Percentiles rank a stretch among this genome's conserved stretches.
These are phyloP conservation scores for Uropsilus gracilis DNA, from an alignment of 2,113 vertebrate species.

Conservation along the genomic window DNA sequence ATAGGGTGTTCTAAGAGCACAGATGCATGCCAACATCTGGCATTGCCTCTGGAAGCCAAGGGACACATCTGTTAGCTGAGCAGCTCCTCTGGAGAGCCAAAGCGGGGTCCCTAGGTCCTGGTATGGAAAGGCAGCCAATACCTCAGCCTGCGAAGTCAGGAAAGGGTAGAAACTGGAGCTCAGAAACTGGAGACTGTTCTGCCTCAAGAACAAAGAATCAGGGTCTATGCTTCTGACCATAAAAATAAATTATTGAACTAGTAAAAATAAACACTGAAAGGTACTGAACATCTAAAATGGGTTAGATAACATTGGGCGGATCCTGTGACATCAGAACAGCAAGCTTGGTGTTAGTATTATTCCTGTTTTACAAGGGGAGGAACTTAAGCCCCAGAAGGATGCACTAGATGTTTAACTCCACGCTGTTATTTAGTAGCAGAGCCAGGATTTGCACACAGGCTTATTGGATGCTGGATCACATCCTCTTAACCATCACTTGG, in stretches of 20 bases:
- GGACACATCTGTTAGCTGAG: conserved; percentile 27
- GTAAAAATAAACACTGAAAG: background rate
- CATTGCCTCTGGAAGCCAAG: conserved; percentile 4
- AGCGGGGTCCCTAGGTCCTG: background rate
- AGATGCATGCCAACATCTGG: conserved; percentile 52
- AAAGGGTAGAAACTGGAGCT: background rate
- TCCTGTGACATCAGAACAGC: background rate
- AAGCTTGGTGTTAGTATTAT: background rate
- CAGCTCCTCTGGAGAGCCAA: background rate
- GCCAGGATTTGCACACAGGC: background rate
- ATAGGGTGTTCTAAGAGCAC: background rate
- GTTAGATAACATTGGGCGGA: accelerated
- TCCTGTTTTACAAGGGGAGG: background rate
- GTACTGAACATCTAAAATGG: background rate
- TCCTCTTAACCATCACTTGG: background rate
- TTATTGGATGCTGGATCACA: background rate
- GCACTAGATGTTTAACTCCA: background rate
- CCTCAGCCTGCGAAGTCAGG: background rate
- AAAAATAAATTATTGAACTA: background rate
- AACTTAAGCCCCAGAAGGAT: background rate
- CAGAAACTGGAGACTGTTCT: background rate
- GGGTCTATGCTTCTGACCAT: background rate
- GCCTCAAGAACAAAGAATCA: background rate
- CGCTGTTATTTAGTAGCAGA: background rate
- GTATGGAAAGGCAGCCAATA: background rate